Conservation (phyloP, 2,888 invertebrate species). For the Oeneis ivallda region DNA sequence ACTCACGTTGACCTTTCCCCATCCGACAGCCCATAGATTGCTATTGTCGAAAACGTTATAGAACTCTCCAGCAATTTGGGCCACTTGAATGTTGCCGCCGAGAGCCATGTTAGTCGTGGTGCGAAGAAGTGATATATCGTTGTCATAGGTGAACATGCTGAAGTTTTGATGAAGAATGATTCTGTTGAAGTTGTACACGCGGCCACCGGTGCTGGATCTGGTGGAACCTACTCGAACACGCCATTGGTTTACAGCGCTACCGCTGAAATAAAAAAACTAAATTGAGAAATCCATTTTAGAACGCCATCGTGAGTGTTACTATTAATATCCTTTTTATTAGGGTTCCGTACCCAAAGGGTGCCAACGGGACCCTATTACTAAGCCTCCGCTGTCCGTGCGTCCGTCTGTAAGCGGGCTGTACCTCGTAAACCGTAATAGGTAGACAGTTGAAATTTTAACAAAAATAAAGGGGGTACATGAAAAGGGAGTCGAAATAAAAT, state of each 20-base stretch:
- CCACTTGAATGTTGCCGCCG: constrained; percentile 7
- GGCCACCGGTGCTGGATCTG: constrained; percentile 5
- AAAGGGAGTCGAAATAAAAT: too few relatives aligned
- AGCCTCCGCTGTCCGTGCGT: too few relatives aligned
- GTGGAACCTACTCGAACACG: not conserved
- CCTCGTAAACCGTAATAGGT: too few relatives aligned
- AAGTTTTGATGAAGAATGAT: not conserved
- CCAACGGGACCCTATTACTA: too few relatives aligned
- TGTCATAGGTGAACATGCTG: not conserved
- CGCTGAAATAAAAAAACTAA: constrained; percentile 7
- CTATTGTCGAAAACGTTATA: constrained; percentile 5
- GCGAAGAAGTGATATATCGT: not conserved
- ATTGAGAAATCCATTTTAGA: not conserved
- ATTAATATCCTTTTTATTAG: too few relatives aligned
- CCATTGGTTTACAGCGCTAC: not conserved
- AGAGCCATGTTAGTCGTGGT: not conserved
- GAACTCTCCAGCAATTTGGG: not conserved
- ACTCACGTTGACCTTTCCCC: constrained; percentile 9
- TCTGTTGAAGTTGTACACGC: constrained; percentile 6
- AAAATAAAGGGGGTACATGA: too few relatives aligned
- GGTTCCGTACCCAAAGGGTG: too few relatives aligned
- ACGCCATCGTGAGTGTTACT: too few relatives aligned
- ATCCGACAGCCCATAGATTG: not conserved
- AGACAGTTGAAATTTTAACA: too few relatives aligned
- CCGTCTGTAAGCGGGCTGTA: too few relatives aligned